Evolutionary conservation across 2,113 vertebrate species (phyloP).

Genomic region (Limnothrissa miodon): DNA sequence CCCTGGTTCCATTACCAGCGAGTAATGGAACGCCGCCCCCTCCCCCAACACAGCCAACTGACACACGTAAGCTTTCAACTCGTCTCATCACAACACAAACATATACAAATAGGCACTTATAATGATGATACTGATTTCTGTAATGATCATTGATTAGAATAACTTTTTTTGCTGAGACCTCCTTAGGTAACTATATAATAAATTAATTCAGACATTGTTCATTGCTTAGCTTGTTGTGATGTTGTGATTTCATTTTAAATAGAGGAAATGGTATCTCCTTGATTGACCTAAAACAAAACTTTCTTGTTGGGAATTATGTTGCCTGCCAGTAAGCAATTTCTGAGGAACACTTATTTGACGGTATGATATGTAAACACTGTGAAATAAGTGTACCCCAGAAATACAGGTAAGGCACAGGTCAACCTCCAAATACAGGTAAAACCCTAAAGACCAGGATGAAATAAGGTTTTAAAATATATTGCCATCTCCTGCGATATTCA

Average conservation of each 20-base stretch:
- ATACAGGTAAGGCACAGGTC: no score
- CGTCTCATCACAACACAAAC: neutral
- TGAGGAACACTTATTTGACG: neutral
- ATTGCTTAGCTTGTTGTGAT: neutral
- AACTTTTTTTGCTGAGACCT: neutral
- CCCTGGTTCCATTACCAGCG: constrained; percentile 79
- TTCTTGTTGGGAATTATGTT: neutral
- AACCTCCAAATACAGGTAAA: neutral
- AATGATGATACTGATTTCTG: neutral
- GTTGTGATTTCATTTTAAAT: neutral
- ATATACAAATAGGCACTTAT: neutral
- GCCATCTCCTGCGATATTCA: neutral
- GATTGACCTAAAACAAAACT: neutral
- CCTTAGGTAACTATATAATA: neutral
- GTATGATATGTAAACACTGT: no score
- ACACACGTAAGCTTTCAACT: constrained; percentile 73
- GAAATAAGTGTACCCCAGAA: no score
- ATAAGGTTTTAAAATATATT: neutral
- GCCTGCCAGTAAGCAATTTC: neutral
- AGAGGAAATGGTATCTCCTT: neutral
- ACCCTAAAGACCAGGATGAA: neutral
- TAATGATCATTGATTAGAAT: neutral
- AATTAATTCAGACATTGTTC: neutral
- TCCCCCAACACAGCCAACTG: constrained; percentile 80
- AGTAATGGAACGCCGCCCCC: constrained; percentile 88